A percentile compares a stretch with the other conserved stretches of the same genome.
Conservation (phyloP, 2,888 invertebrate species). For the Spodoptera picta region DNA sequence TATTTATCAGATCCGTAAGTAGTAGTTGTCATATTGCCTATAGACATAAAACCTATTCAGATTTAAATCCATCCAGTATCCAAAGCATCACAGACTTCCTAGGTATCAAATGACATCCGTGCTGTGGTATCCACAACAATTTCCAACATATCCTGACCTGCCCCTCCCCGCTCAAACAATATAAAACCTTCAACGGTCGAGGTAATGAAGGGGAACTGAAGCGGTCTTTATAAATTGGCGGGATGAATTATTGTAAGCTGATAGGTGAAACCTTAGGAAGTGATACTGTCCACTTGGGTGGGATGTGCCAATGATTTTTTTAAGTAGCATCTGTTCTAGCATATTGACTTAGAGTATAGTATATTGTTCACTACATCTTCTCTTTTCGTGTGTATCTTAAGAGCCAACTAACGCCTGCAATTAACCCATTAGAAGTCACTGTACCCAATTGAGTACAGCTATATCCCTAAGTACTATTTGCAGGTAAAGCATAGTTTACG, state of each 20-base stretch:
- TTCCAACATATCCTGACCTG: conserved; percentile 10
- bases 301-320: conserved; percentile 22
- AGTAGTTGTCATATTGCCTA: no score
- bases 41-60: no score
- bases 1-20: no score
- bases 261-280: conserved; percentile 58
- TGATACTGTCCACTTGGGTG: conserved; percentile 42
- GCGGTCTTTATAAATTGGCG: conserved; percentile 39
- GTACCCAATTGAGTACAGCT: no score
- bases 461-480: no score
- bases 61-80: no score
- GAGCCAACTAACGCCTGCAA: no score
- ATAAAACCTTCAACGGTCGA: conserved; percentile 1
- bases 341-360: no score
- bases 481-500: no score
- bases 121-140: conserved; percentile 13
- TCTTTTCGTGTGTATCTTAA: no score
- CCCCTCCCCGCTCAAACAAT: neutral
- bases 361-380: no score
- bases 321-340: neutral
- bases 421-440: no score
- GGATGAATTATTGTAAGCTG: conserved; percentile 34
- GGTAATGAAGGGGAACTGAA: neutral
- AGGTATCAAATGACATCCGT: conserved; percentile 39
- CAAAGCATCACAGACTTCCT: conserved; percentile 7